Evolutionary conservation across 1,140 invertebrate genomes (phyloP).

Genomic region (Zaprionus ghesquierei): DNA sequence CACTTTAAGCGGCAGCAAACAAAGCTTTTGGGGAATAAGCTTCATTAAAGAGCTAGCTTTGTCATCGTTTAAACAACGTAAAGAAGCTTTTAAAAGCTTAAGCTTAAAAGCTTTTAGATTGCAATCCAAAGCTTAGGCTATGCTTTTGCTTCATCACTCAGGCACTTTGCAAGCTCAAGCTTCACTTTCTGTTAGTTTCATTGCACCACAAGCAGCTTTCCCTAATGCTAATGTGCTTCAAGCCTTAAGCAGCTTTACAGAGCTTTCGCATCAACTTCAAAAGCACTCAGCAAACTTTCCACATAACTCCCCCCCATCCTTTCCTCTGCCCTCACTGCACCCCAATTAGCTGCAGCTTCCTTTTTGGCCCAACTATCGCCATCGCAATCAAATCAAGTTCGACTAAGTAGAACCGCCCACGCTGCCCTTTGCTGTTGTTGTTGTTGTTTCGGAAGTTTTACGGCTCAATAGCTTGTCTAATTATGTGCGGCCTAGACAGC

Average conservation of each 20-base stretch:
- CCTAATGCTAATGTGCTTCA: not conserved
- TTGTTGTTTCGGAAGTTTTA: conserved; percentile 39
- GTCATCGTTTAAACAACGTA: no score
- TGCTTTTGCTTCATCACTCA: not conserved
- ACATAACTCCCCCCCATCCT: not conserved
- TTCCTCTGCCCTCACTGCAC: not conserved
- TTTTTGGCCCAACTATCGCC: not conserved
- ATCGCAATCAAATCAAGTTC: conserved; percentile 66
- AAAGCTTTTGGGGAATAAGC: no score
- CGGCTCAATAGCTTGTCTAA: conserved; percentile 67
- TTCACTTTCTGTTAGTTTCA: not conserved
- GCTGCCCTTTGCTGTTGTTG: not conserved
- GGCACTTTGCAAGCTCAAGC: not conserved
- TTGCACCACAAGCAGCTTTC: not conserved
- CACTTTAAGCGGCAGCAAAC: no score
- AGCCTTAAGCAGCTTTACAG: not conserved
- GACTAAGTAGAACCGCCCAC: conserved; percentile 44
- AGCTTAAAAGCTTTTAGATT: no score
- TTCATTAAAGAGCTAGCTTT: no score
- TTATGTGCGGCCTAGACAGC: conserved; percentile 55
- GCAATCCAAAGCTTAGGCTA: not conserved
- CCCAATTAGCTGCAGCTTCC: not conserved
- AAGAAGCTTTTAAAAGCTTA: not conserved
- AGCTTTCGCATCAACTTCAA: not conserved
- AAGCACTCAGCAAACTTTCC: no score